A percentile compares a stretch with the other conserved stretches of the same genome.
Conservation (phyloP, 2,797 vertebrate genomes). For the Prunella strophiata region DNA sequence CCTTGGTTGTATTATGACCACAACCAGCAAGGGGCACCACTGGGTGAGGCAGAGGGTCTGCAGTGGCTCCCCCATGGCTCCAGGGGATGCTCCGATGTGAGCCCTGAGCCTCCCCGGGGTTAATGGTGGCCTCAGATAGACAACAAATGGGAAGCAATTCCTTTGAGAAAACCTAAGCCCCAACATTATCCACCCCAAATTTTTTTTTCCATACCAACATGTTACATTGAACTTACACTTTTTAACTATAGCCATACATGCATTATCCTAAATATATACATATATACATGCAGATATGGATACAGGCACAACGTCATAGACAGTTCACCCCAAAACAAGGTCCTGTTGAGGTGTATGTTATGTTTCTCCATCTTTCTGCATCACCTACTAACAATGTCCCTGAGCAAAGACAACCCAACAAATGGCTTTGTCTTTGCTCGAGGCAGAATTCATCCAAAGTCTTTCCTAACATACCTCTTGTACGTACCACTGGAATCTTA, state of each 20-base stretch:
- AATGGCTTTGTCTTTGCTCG: not conserved
- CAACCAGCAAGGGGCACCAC: fast-evolving
- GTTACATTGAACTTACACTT: not conserved
- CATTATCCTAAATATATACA: not conserved
- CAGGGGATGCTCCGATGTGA: fast-evolving
- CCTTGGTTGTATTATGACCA: not conserved
- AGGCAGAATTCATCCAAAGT: not conserved
- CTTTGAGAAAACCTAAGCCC: not conserved
- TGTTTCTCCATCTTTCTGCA: not conserved
- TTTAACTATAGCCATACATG: not conserved
- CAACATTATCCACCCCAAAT: not conserved
- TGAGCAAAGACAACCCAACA: not conserved
- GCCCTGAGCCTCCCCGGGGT: not conserved
- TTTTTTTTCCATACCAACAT: not conserved
- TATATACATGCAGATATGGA: not conserved
- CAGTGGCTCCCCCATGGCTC: not conserved
- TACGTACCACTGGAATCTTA: not conserved
- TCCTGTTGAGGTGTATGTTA: not conserved
- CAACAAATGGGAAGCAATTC: not conserved
- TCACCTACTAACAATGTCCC: not conserved
- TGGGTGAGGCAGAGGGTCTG: not conserved
- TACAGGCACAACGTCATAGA: not conserved
- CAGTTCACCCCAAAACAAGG: not conserved
- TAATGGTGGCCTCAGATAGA: not conserved
- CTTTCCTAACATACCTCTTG: not conserved